Evolutionary conservation across 2,888 invertebrate species (phyloP).

Genomic region (Metacarcinus magister): DNA sequence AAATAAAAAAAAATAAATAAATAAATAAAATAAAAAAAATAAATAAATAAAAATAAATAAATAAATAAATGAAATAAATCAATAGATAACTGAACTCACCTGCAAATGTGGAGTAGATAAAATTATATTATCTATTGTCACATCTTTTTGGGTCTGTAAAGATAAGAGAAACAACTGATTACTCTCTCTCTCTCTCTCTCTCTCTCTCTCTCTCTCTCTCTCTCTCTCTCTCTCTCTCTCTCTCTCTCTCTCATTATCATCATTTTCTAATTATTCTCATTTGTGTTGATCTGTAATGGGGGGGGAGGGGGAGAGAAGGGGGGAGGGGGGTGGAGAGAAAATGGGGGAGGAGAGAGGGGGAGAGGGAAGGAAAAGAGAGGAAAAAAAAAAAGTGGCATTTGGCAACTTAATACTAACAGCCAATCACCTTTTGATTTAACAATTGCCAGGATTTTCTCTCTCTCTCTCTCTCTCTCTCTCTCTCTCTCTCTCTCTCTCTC

Average conservation of each 20-base stretch:
- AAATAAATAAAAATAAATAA: neutral
- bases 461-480: too few relatives aligned
- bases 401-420: too few relatives aligned
- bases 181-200: neutral
- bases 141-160: neutral
- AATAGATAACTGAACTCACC: neutral
- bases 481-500: too few relatives aligned
- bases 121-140: neutral
- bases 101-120: neutral
- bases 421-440: too few relatives aligned
- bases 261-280: too few relatives aligned
- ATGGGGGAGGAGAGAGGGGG: neutral
- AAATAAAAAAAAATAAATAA: neutral
- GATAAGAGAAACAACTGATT: neutral
- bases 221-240: slow-evolving; percentile 49
- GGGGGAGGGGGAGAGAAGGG: neutral
- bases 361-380: neutral
- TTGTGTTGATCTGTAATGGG: too few relatives aligned
- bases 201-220: slow-evolving; percentile 56
- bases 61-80: neutral
- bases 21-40: neutral
- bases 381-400: too few relatives aligned
- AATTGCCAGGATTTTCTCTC: too few relatives aligned
- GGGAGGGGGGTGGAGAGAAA: neutral
- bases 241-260: neutral